Conservation (phyloP, 2,113 vertebrate genomes). For the Eurypyga helias region DNA sequence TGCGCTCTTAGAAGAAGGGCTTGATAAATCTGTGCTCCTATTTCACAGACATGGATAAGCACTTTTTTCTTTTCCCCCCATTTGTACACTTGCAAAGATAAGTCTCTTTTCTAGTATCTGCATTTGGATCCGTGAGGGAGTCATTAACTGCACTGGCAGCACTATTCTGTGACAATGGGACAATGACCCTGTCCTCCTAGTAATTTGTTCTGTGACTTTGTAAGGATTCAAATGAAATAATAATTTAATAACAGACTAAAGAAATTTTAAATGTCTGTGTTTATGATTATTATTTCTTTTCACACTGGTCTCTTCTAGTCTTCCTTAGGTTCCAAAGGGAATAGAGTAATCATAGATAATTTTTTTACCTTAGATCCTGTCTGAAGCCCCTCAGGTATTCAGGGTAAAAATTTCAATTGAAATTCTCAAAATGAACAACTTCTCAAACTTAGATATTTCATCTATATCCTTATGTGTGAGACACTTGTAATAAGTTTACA, state of each 20-base stretch:
- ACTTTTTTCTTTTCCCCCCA: neutral
- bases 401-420: neutral
- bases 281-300: neutral
- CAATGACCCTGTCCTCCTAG: neutral
- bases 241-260: conserved; percentile 10
- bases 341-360: neutral
- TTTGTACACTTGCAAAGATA: neutral
- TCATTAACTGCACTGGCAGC: neutral
- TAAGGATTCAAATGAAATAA: neutral
- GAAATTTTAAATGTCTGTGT: neutral
- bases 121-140: neutral
- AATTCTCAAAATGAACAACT: neutral
- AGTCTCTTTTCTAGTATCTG: neutral
- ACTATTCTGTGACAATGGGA: neutral
- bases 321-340: neutral
- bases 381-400: neutral
- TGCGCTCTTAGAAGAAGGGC: neutral
- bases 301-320: neutral
- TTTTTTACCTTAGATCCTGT: neutral
- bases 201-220: neutral
- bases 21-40: neutral
- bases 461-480: neutral
- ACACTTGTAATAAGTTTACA: neutral
- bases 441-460: neutral
- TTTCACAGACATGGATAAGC: neutral